Evolutionary conservation across 2,113 vertebrate genomes (phyloP).

Genomic region (Limanda limanda): DNA sequence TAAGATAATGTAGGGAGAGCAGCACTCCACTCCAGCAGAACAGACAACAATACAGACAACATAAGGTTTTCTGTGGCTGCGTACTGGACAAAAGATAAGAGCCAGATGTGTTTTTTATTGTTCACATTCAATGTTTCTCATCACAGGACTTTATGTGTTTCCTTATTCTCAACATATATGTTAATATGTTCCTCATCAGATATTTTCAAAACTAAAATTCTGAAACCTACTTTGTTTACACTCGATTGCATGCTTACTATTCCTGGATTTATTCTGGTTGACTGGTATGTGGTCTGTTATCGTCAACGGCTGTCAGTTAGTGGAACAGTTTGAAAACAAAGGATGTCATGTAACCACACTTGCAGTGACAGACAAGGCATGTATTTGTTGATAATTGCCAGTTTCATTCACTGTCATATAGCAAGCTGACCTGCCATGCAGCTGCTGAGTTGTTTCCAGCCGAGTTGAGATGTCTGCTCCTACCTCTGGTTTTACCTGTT

Average conservation of each 20-base stretch:
- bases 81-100: background rate
- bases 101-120: conserved; percentile 1
- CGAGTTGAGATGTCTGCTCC: background rate
- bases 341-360: background rate
- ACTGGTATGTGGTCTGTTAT: background rate
- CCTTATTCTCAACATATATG: background rate
- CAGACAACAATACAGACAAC: background rate
- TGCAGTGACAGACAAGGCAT: background rate
- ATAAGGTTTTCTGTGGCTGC: background rate
- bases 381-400: background rate
- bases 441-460: background rate
- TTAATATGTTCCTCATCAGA: background rate
- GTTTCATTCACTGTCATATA: background rate
- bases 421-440: background rate
- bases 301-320: background rate
- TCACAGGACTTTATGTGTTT: background rate
- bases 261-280: background rate
- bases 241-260: background rate
- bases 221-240: background rate
- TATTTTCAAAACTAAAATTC: background rate
- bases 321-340: background rate
- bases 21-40: background rate
- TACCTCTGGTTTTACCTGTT: background rate
- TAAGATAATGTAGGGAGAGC: background rate
- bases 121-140: background rate